phyloP scores from a whole-genome alignment of 2,888 invertebrate genomes.

The Cremastinae sp. region DNA sequence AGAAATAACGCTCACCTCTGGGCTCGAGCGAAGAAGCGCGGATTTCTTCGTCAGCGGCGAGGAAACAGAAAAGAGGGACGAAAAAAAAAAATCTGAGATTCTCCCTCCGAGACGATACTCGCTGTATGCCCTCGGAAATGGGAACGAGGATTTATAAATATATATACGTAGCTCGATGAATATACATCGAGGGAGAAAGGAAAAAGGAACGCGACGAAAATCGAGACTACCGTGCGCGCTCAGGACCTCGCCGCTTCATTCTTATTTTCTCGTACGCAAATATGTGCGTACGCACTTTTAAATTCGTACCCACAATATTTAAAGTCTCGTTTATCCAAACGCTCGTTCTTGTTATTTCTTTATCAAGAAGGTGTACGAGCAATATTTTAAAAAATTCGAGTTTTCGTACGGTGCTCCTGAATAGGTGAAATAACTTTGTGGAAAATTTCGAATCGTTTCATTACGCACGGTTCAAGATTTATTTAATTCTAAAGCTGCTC shows the following conservation, averaged over 20 bases:
- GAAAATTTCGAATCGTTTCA: too few species aligned
- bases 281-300: background rate
- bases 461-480: too few species aligned
- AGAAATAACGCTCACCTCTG: constrained; percentile 56
- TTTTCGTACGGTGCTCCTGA: too few species aligned
- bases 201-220: constrained; percentile 16
- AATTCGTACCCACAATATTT: background rate
- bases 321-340: background rate
- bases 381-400: constrained; percentile 1
- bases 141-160: constrained; percentile 33
- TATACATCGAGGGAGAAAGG: background rate
- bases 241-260: constrained; percentile 26
- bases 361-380: background rate
- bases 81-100: background rate
- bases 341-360: background rate
- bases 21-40: constrained; percentile 45
- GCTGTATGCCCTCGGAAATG: constrained; percentile 25
- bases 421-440: too few species aligned
- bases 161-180: constrained; percentile 7
- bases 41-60: constrained; percentile 44
- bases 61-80: constrained; percentile 21
- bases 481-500: too few species aligned
- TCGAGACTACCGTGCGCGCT: constrained; percentile 42
- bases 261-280: constrained; percentile 34
- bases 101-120: constrained; percentile 44